Percentiles rank a stretch among this genome's conserved stretches.
Evolutionary conservation across 1,140 invertebrate genomes (phyloP).

Genomic region (Plectrocnemia conspersa): DNA sequence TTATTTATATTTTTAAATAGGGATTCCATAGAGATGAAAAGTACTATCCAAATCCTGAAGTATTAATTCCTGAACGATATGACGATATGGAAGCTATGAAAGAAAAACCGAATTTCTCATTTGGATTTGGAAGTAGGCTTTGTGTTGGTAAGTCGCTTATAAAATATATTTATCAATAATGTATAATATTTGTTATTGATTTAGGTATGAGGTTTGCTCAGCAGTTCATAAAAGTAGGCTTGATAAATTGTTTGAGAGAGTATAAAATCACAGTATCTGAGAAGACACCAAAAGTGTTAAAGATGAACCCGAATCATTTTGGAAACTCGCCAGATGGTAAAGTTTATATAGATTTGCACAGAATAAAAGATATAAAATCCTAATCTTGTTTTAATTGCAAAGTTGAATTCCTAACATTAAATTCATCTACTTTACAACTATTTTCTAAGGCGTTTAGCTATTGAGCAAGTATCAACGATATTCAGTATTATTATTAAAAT

Average conservation of each 20-base stretch:
- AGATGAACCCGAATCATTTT: conserved; percentile 24
- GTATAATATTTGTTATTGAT: neutral
- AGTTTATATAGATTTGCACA: conserved; percentile 7
- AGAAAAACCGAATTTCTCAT: conserved; percentile 26
- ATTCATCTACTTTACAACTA: no score
- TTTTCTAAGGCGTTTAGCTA: no score
- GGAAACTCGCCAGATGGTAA: conserved; percentile 15
- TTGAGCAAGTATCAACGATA: no score
- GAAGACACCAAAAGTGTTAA: conserved; percentile 5
- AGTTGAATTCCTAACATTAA: no score
- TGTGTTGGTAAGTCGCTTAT: conserved; percentile 22
- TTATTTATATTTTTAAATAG: conserved; percentile 9
- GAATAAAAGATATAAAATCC: no score
- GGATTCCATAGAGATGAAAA: conserved; percentile 25
- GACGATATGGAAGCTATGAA: conserved; percentile 2
- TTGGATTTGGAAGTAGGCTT: conserved; percentile 18
- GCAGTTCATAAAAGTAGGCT: conserved; percentile 13
- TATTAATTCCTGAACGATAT: conserved; percentile 28
- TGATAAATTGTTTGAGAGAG: conserved; percentile 14
- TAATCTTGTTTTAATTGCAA: no score
- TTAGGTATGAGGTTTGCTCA: conserved; percentile 29
- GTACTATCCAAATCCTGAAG: conserved; percentile 21
- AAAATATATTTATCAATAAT: neutral
- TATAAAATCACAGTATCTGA: conserved; percentile 8
- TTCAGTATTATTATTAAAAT: no score